Evolutionary conservation across 1,140 invertebrate species (phyloP).

Genomic region (Drosophila ironensis): DNA sequence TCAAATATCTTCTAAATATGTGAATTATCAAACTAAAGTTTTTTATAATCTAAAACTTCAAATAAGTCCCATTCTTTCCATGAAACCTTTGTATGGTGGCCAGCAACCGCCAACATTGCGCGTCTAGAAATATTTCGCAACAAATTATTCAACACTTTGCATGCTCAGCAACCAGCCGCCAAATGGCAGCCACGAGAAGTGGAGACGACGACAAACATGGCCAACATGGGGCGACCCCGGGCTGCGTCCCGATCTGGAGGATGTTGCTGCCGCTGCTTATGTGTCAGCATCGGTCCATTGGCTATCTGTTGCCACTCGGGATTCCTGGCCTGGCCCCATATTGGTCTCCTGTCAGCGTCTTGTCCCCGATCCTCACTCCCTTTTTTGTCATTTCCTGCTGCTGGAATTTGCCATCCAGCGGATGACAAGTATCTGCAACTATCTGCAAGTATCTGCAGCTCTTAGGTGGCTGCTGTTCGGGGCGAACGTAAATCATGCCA

Average conservation of each 20-base stretch:
- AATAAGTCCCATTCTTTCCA: background rate
- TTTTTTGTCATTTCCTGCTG: slow-evolving; percentile 73
- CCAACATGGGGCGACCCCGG: slow-evolving; percentile 57
- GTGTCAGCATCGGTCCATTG: background rate
- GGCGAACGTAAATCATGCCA: slow-evolving; percentile 73
- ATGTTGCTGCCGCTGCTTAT: background rate
- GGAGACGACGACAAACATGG: slow-evolving; percentile 36
- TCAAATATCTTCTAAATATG: too few species aligned
- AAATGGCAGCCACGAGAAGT: slow-evolving; percentile 6
- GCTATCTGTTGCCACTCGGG: background rate
- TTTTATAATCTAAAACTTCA: background rate
- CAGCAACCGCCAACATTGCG: slow-evolving; percentile 31
- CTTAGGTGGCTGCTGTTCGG: too few species aligned
- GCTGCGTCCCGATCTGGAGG: slow-evolving; percentile 25
- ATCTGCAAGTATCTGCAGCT: too few species aligned
- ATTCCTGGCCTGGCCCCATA: background rate
- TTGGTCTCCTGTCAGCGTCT: slow-evolving; percentile 51
- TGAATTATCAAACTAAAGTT: background rate
- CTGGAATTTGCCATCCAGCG: slow-evolving; percentile 62
- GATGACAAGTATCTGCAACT: slow-evolving; percentile 4
- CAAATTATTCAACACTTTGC: slow-evolving; percentile 80
- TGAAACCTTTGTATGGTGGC: slow-evolving; percentile 43
- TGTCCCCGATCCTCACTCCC: slow-evolving; percentile 49
- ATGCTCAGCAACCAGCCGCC: slow-evolving; percentile 66
- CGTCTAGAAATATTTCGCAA: slow-evolving; percentile 75